These are phyloP conservation scores for Brenthis ino DNA, from an alignment of 2,888 invertebrate species.

Conservation along the genomic window DNA sequence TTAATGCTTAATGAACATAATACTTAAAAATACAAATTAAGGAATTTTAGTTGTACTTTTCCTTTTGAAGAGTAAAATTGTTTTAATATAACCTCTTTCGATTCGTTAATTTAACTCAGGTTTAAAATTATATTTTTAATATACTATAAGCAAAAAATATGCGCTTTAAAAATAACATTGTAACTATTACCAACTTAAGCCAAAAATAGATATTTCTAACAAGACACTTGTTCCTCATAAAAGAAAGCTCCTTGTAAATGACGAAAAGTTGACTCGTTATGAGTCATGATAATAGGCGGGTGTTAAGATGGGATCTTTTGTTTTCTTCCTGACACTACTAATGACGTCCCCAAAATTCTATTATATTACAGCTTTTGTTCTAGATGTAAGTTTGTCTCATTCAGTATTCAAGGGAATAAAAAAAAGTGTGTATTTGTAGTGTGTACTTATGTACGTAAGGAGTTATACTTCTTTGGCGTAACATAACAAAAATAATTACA, in stretches of 20 bases:
- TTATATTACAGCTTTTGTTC: neutral
- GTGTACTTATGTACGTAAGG: too few relatives aligned
- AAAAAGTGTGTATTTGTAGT: too few relatives aligned
- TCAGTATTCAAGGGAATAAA: neutral
- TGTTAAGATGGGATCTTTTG: conserved; percentile 13
- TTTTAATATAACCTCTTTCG: too few relatives aligned
- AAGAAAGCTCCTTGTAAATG: conserved; percentile 7
- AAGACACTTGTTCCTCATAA: neutral
- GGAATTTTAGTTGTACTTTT: too few relatives aligned
- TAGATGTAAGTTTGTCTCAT: neutral
- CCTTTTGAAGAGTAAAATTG: too few relatives aligned
- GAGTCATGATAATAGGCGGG: conserved; percentile 9
- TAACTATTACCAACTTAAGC: neutral
- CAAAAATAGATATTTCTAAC: neutral
- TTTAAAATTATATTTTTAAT: too few relatives aligned
- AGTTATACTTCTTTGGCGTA: too few relatives aligned
- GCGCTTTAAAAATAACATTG: neutral
- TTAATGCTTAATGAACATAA: too few relatives aligned
- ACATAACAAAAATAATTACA: too few relatives aligned
- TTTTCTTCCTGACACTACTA: conserved; percentile 15
- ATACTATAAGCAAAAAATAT: too few relatives aligned
- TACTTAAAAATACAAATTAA: too few relatives aligned
- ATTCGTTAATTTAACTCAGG: too few relatives aligned
- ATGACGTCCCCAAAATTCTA: conserved; percentile 9
- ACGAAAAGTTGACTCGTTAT: conserved; percentile 22